Conservation (phyloP, 2,888 invertebrate species). For the Camponotus fellah region DNA sequence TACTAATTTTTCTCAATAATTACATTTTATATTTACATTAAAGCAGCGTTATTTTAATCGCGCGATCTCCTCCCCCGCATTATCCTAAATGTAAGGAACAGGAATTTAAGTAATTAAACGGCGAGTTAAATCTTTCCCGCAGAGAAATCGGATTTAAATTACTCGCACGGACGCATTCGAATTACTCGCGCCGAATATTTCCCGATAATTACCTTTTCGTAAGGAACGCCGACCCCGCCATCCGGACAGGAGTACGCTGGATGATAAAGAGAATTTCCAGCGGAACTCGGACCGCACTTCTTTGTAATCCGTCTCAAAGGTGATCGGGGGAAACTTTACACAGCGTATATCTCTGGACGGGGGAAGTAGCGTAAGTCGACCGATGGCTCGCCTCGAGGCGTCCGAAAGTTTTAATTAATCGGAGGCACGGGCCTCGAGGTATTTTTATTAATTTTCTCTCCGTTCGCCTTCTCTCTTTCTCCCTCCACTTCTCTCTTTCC, state of each 20-base stretch:
- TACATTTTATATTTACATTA: constrained; percentile 15
- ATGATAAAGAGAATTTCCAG: constrained; percentile 51
- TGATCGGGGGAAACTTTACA: constrained; percentile 50
- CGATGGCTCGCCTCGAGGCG: constrained; percentile 55
- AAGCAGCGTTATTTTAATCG: constrained; percentile 10
- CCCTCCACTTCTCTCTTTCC: not conserved
- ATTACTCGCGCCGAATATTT: constrained; percentile 53
- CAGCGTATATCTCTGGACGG: constrained; percentile 40
- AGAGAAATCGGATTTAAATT: constrained; percentile 51
- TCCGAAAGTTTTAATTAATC: constrained; percentile 72
- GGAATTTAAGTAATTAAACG: constrained; percentile 50
- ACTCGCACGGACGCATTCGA: constrained; percentile 54
- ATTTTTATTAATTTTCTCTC: constrained; percentile 67
- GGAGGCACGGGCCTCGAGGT: constrained; percentile 43
- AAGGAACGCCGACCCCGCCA: constrained; percentile 21
- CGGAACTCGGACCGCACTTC: constrained; percentile 53
- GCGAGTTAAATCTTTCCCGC: constrained; percentile 44
- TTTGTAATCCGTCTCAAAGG: constrained; percentile 54
- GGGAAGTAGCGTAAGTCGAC: constrained; percentile 43
- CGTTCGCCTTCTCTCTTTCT: not conserved
- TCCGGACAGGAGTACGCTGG: constrained; percentile 16
- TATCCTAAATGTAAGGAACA: constrained; percentile 39
- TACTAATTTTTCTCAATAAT: constrained; percentile 1
- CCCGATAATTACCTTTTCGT: constrained; percentile 56
- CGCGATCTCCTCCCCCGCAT: not conserved